Base-by-base conservation (phyloP, 1,140 invertebrate species). In the Chlorops oryzae region DNA sequence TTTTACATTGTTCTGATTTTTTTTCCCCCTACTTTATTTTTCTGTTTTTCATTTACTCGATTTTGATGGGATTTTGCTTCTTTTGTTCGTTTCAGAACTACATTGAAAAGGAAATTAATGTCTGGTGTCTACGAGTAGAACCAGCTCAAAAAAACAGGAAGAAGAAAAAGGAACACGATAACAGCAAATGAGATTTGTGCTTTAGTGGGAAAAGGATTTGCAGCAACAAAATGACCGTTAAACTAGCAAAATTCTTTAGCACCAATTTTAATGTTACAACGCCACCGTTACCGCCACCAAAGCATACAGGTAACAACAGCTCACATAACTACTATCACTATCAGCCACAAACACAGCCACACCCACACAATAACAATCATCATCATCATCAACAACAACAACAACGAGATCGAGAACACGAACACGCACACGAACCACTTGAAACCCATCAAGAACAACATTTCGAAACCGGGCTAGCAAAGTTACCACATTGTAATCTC, bases 201-300 rank as follows among this genome's bases (percentile, higher is more conserved):
- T 9, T n/a, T 6, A 39, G 37, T n/a, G 5, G 37, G 20, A 41
- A 23, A 18, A 42, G n/a, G n/a, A n/a, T n/a, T 39, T 13, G 23
- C 2, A 34, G 37, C 35, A 22, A 27, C 15, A 58, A 55, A 44
- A 66, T 67, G 64, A 66, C 64, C 61, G 61, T 66, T 50, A 67
- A 67, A 62, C 57, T 67, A 52, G 55, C 58, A 37, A 67, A 66
- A 51, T 53, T 66, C 20, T 65, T 67, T 59, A 59, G 59, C 39
- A 47, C 45, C 27, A 49, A 39, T 43, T 40, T 22, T 44, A 50
- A 15, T 41, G 46, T 18, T 47, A 51, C 23, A 21, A 47, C 54
- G 20, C 63, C 62, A 10, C 59, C 61, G 1, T 34, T 64, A 52
- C 58, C 59, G 12, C 59, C 62, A 1, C 56, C 56, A 15, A 65